These are phyloP conservation scores for Lasioglossum albipes DNA, from an alignment of 1,140 invertebrate genomes.

Conservation along the genomic window DNA sequence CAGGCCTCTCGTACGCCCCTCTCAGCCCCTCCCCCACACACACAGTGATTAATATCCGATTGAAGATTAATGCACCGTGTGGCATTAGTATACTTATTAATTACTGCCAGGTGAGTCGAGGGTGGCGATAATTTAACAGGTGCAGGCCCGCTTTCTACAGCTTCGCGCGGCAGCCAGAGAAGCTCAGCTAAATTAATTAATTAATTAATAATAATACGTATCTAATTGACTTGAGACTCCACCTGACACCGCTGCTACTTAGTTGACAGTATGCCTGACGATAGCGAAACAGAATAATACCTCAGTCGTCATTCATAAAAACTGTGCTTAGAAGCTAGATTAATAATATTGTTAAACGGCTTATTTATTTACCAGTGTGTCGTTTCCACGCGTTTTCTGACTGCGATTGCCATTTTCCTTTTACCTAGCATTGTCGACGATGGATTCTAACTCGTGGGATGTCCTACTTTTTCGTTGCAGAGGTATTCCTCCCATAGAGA, in stretches of 20 bases:
- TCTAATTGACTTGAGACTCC: conserved; percentile 36
- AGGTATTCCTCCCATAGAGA: no score
- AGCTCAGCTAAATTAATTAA: conserved; percentile 43
- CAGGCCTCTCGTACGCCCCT: background rate
- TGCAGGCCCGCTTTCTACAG: conserved; percentile 75
- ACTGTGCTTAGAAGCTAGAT: conserved; percentile 56
- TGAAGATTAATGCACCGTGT: conserved; percentile 33
- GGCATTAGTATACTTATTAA: conserved; percentile 42
- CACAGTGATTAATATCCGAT: conserved; percentile 40
- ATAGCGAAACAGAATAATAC: conserved; percentile 31
- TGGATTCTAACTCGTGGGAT: background rate
- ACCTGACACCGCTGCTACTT: conserved; percentile 26
- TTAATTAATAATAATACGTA: conserved; percentile 18
- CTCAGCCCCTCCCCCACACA: background rate
- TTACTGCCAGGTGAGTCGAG: conserved; percentile 69
- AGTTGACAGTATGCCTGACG: conserved; percentile 43
- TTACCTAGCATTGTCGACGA: background rate
- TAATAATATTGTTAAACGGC: conserved; percentile 38
- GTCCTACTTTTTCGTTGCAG: background rate
- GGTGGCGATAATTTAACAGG: conserved; percentile 72
- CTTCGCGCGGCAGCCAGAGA: conserved; percentile 65
- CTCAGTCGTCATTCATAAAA: background rate
- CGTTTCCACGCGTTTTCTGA: conserved; percentile 8
- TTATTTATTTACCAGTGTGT: conserved; percentile 20
- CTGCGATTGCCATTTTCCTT: conserved; percentile 3